Evolutionary conservation across 2,113 vertebrate genomes (phyloP), one percentile per base, ranked within the genome.

Genomic region (Oryzias curvinotus): DNA sequence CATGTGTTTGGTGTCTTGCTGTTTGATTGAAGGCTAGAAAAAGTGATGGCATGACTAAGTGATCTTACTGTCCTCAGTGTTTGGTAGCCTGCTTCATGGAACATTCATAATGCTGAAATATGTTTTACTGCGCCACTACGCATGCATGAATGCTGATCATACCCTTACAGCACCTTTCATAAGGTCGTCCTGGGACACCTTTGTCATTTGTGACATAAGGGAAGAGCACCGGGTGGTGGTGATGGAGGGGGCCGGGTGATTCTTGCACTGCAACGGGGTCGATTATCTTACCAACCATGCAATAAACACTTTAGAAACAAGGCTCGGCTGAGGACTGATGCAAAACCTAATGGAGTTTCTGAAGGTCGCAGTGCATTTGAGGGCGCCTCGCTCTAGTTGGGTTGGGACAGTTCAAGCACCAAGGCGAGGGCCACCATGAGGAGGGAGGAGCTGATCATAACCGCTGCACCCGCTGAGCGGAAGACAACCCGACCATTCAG

Each of bases 401-500:
- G 78, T 16, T 65, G 68, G 23, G 84, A 88, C 42, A 90, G 57
- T 17, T 78, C 77, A 51, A 90, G 41, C 10, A 77, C 75, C 12
- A 51, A 60, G 30, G 59, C 54, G 0, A 88, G 26, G 6, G 87
- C 71, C 5, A 54, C 46, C 47, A 80, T 1, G 0, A 93, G 80
- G 28, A 92, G 54, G n/a, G 49, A 19, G 0, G 62, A 51, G 59
- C 86, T 89, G 75, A 68, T 72, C n/a, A 84, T 16, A 30, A 83
- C 28, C 16, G 46, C 50, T 0, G 44, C 12, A 4, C 83, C 47
- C 30, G 86, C 75, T 0, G 92, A 92, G 14, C 75, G 77, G 68
- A 55, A 91, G 63, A 93, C 92, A 54, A 15, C 21, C 1, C 91
- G 81, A 0, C 73, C 77, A 1, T 89, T 86, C 4, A 87, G 82